Evolutionary conservation across 2,888 invertebrate species (phyloP).

Genomic region (Ypsolopha scabrella): DNA sequence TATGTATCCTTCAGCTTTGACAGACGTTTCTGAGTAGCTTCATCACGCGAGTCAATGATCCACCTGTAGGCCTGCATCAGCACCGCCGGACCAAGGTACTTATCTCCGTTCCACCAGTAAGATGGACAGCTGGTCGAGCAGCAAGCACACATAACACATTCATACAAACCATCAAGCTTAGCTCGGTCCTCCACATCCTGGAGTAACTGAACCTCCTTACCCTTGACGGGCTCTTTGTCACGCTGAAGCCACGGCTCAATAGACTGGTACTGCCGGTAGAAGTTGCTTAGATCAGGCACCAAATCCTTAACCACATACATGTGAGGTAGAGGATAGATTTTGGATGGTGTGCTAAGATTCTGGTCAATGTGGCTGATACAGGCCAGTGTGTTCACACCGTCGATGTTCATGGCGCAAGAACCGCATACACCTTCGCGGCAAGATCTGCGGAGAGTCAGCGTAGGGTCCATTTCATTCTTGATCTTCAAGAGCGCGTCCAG

Average conservation of each 20-base stretch:
- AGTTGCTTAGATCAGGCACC: constrained; percentile 95
- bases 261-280: constrained; percentile 94
- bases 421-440: constrained; percentile 99
- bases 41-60: constrained; percentile 98
- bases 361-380: constrained; percentile 96
- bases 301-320: constrained; percentile 98
- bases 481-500: constrained; percentile 97
- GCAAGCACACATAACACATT: constrained; percentile 98
- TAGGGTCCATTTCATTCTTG: constrained; percentile 96
- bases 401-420: constrained; percentile 99
- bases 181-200: constrained; percentile 93
- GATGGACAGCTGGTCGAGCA: constrained; percentile 98
- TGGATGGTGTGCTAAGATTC: constrained; percentile 78
- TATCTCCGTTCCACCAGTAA: constrained; percentile 99
- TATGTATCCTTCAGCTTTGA: constrained; percentile 90
- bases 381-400: constrained; percentile 96
- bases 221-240: constrained; percentile 67
- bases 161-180: constrained; percentile 96
- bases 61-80: constrained; percentile 99
- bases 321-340: constrained; percentile 97
- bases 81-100: constrained; percentile 98
- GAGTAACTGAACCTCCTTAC: constrained; percentile 83
- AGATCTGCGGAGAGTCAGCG: constrained; percentile 94
- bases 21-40: constrained; percentile 84
- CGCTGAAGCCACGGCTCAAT: constrained; percentile 98